Evolutionary conservation across 2,113 vertebrate species (phyloP).

Genomic region (Megaleporinus macrocephalus): DNA sequence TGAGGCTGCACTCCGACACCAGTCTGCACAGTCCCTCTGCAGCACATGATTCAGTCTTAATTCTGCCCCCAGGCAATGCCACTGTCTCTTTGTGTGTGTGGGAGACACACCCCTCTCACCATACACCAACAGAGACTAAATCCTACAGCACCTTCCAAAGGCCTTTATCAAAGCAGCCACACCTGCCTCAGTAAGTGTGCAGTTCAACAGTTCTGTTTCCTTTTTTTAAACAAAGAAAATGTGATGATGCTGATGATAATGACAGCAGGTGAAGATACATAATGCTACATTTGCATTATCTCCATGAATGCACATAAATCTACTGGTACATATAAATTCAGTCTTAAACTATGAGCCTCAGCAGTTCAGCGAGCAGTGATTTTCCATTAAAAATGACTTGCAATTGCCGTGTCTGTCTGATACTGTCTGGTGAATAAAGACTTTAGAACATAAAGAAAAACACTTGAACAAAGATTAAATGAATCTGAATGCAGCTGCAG

Average conservation of each 20-base stretch:
- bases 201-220: not conserved
- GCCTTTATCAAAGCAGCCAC: not conserved
- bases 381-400: no score
- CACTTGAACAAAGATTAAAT: no score
- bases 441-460: no score
- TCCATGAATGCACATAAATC: not conserved
- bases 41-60: constrained; percentile 41
- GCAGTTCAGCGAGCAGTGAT: no score
- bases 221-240: not conserved
- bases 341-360: not conserved
- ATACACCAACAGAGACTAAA: not conserved
- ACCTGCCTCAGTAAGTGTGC: not conserved
- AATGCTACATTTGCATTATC: not conserved
- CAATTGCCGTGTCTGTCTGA: no score
- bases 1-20: constrained; percentile 18
- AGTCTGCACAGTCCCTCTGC: constrained; percentile 12
- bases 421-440: no score
- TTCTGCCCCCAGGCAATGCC: constrained; percentile 13
- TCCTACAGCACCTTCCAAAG: not conserved
- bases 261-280: not conserved
- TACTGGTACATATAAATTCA: not conserved
- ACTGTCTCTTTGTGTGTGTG: constrained; percentile 42
- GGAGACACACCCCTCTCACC: not conserved
- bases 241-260: not conserved
- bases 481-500: no score